These are phyloP conservation scores for Oscheius sp. DNA, from an alignment of 2,888 invertebrate genomes.

Conservation along the genomic window DNA sequence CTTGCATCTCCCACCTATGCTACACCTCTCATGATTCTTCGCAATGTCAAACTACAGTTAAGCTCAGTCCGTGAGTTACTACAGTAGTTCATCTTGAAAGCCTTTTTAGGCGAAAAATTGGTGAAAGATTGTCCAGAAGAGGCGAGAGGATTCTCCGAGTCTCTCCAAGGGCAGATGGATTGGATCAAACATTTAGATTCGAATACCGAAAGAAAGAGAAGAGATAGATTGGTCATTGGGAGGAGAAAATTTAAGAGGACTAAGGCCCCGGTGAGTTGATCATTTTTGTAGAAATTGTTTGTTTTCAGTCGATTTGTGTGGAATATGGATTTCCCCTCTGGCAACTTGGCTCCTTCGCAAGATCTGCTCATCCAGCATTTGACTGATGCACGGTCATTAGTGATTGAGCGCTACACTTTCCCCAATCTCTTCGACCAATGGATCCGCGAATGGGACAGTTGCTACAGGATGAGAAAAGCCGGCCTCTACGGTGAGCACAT, in stretches of 20 bases:
- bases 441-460: conserved; percentile 36
- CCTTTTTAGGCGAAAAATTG: too few relatives aligned
- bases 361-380: conserved; percentile 45
- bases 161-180: too few relatives aligned
- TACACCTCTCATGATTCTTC: too few relatives aligned
- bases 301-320: conserved; percentile 42
- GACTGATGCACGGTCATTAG: conserved; percentile 28
- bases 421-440: conserved; percentile 52
- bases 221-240: background rate
- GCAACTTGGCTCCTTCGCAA: conserved; percentile 39
- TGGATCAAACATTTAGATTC: too few relatives aligned
- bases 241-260: conserved; percentile 37
- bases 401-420: conserved; percentile 46
- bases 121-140: too few relatives aligned
- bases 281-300: background rate
- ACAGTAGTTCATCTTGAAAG: too few relatives aligned
- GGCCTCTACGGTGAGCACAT: conserved; percentile 51
- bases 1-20: too few relatives aligned
- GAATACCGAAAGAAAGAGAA: too few relatives aligned
- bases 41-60: too few relatives aligned
- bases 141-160: too few relatives aligned
- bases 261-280: conserved; percentile 38
- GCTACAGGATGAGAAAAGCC: conserved; percentile 35
- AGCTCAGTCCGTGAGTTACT: too few relatives aligned
- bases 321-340: conserved; percentile 35